Evolutionary conservation across 2,113 vertebrate genomes (phyloP).

Genomic region (Narcine bancroftii): DNA sequence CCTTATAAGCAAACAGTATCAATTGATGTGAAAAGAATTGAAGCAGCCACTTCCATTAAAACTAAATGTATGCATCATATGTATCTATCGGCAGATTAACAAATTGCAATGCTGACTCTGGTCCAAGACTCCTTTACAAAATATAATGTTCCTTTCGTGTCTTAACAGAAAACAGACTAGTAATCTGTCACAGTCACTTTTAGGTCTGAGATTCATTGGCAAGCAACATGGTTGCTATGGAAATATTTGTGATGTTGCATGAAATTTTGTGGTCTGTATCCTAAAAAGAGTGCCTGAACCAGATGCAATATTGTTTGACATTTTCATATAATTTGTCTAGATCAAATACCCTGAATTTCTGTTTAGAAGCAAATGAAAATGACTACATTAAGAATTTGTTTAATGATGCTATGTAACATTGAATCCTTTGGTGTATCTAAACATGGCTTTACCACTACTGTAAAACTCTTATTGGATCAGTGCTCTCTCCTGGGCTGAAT

Average conservation of each 20-base stretch:
- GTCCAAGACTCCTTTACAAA: background rate
- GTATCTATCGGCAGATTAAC: too few relatives aligned
- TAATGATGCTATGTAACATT: background rate
- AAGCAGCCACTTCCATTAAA: background rate
- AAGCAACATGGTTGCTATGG: background rate
- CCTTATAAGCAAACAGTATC: background rate
- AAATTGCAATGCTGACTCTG: background rate
- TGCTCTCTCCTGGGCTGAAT: background rate
- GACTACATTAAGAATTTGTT: background rate
- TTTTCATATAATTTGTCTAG: background rate
- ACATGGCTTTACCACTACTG: background rate
- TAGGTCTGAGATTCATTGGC: background rate
- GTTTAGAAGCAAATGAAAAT: background rate
- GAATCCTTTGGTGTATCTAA: background rate
- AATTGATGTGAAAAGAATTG: background rate
- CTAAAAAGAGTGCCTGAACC: background rate
- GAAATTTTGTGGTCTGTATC: background rate
- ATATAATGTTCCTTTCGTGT: background rate
- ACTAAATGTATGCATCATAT: background rate
- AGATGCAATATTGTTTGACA: background rate
- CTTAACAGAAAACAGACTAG: background rate
- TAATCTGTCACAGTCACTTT: background rate
- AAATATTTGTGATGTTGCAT: background rate
- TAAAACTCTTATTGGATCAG: background rate
- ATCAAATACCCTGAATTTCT: background rate